Base-by-base conservation (phyloP, 2,888 invertebrate genomes). In the Uloborus plumipes region DNA sequence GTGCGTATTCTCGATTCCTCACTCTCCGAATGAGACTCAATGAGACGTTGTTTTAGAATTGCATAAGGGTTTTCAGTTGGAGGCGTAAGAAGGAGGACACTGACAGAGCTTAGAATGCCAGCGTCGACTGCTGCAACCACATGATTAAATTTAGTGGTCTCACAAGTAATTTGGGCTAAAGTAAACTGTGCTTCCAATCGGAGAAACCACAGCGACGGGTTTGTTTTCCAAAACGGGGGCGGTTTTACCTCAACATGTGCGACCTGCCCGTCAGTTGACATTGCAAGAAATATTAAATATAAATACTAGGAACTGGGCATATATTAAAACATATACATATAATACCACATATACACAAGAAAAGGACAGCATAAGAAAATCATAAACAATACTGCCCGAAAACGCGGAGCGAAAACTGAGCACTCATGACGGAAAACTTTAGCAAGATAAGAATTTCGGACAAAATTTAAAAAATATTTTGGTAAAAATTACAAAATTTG, bases 121-220 rank as follows among this genome's bases (percentile, higher is more conserved):
- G 62, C 20, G 20, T 61, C 72, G 22, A 72, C 62, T 47, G 72
- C 61, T 13, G 50, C 26, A 16, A 62, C 47, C n/a, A 62, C 62
- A 39, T 62, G 22, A 39, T 72, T 72, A 18, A 62, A 72, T 72
- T 61, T 62, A 22, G 62, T 62, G 9, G 11, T 14, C 47, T 72
- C 62, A 20, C 3, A 13, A 3, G 62, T 61, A 50, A 72, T 72
- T 18, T 13, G 0, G 3, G n/a, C n/a, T n/a, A 61, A 31, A 9
- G 11, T 7, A 49, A 73, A 73, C 26, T 64, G 73, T 11, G 55
- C 65, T 26, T 64, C 53, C 4, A 53, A 26, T 22, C n/a, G 16
- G 0, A 26, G 18, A 22, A 61, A 72, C 53, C 64, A 65, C n/a
- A 64, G n/a, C 0, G 65, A 14, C 14, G 64, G 65, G 26, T 73